These are phyloP conservation scores for Thunnus maccoyii DNA, from an alignment of 2,113 vertebrate genomes.

Conservation along the genomic window DNA sequence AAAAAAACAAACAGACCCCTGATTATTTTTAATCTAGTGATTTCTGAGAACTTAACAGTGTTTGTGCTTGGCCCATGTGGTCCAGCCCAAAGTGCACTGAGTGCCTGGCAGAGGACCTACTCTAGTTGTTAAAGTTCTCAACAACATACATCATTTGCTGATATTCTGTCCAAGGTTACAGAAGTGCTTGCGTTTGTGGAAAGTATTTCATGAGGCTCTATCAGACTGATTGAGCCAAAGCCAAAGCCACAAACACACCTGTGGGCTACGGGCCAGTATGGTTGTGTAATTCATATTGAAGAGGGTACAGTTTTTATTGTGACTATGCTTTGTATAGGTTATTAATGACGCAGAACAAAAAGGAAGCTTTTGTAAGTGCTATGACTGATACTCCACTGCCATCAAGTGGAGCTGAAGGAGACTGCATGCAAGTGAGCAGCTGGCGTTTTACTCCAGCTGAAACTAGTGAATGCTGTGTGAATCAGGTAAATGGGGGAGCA, in stretches of 20 bases:
- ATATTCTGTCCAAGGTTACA: conserved; percentile 68
- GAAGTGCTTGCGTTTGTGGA: conserved; percentile 55
- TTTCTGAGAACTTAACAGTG: neutral
- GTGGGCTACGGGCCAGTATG: conserved; percentile 54
- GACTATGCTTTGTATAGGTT: conserved; percentile 33
- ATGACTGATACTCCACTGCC: conserved; percentile 69
- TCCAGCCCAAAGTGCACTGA: conserved; percentile 19
- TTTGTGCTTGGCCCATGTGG: conserved; percentile 15
- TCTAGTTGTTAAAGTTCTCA: conserved; percentile 58
- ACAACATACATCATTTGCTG: conserved; percentile 55
- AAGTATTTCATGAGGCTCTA: conserved; percentile 58
- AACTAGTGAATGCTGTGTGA: neutral
- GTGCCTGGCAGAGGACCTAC: conserved; percentile 31
- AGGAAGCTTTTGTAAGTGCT: neutral
- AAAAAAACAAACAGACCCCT: neutral
- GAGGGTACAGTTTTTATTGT: conserved; percentile 32
- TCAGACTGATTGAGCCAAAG: conserved; percentile 49
- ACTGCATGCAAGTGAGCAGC: conserved; percentile 9
- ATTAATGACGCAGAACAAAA: conserved; percentile 43
- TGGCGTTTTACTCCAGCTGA: neutral
- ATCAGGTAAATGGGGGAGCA: neutral
- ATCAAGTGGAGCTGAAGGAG: conserved; percentile 64
- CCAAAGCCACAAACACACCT: conserved; percentile 61
- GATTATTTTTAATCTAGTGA: neutral
- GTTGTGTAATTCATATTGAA: conserved; percentile 38